phyloP scores from a whole-genome alignment of 1,140 invertebrate species.

The Sarcophaga bullata region DNA sequence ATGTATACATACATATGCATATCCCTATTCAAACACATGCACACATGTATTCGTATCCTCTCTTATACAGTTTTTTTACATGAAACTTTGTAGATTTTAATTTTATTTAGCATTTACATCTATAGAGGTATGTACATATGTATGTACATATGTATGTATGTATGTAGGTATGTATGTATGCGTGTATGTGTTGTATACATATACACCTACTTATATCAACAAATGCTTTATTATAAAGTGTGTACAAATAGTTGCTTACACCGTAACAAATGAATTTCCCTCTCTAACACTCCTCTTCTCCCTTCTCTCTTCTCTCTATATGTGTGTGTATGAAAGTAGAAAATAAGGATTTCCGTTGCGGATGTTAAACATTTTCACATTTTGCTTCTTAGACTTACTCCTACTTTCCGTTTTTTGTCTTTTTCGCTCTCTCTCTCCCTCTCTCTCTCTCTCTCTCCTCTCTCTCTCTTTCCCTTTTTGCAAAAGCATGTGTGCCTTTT shows the following conservation, averaged over 20 bases:
- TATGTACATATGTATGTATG: too few relatives aligned
- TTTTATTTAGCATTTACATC: background rate
- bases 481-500: too few relatives aligned
- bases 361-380: constrained; percentile 64
- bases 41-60: background rate
- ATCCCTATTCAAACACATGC: background rate
- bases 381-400: constrained; percentile 28
- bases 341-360: constrained; percentile 63
- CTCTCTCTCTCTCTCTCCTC: too few relatives aligned
- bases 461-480: too few relatives aligned
- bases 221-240: background rate
- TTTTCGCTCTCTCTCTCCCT: too few relatives aligned
- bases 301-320: constrained; percentile 13
- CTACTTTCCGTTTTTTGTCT: too few relatives aligned
- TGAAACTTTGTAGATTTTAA: constrained; percentile 19
- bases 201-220: too few relatives aligned
- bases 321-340: constrained; percentile 50
- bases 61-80: background rate
- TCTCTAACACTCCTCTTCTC: too few relatives aligned
- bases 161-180: background rate
- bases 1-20: constrained; percentile 17
- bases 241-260: background rate
- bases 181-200: too few relatives aligned
- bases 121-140: too few relatives aligned
- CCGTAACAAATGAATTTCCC: background rate